Evolutionary conservation across 2,888 invertebrate species (phyloP).

Genomic region (Hymenopus coronatus): DNA sequence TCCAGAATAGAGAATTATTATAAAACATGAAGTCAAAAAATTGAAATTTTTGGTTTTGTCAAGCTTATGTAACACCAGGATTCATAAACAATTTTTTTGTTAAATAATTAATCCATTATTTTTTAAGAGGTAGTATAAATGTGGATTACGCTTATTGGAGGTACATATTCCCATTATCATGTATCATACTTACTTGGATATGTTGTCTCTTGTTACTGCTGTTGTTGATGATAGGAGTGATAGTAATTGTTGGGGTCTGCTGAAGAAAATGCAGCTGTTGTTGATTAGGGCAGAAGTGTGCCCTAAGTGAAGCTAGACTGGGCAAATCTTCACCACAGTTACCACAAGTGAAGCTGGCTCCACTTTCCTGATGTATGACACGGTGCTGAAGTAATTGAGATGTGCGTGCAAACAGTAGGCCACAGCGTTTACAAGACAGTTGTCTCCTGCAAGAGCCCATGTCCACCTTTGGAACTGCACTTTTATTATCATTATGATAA

Average conservation of each 20-base stretch:
- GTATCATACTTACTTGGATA: background rate
- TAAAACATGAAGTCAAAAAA: too few species aligned
- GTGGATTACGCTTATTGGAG: too few species aligned
- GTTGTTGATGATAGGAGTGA: background rate
- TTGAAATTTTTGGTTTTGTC: too few species aligned
- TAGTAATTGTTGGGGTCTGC: background rate
- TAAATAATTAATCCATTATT: too few species aligned
- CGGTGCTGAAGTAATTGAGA: background rate
- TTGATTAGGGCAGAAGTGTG: background rate
- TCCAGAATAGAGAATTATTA: too few species aligned
- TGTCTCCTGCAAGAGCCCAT: background rate
- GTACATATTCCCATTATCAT: too few species aligned
- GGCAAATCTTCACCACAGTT: background rate
- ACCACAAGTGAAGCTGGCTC: background rate
- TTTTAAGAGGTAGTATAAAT: too few species aligned
- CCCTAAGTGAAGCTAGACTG: background rate
- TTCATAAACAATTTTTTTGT: too few species aligned
- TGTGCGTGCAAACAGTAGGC: background rate
- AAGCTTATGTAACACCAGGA: too few species aligned
- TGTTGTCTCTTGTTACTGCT: background rate
- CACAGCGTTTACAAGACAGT: background rate
- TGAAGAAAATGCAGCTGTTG: background rate
- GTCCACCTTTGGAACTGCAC: background rate
- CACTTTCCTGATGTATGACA: background rate
- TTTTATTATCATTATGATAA: too few species aligned